Evolutionary conservation across 2,113 vertebrate species (phyloP).

Genomic region (Eptesicus fuscus): DNA sequence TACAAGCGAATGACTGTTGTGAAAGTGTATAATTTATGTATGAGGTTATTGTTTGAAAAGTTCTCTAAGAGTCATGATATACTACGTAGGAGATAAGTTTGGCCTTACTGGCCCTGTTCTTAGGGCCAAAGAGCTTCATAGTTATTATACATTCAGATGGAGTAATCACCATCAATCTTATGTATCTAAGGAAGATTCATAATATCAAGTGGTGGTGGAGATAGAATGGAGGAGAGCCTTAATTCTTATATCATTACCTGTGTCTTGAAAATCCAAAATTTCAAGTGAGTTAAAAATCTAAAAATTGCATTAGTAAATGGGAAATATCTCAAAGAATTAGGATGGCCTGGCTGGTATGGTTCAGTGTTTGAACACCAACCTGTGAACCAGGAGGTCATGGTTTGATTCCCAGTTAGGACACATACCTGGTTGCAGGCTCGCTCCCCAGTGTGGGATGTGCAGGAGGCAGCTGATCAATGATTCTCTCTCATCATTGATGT

Average conservation of each 20-base stretch:
- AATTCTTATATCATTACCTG: not conserved
- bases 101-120: not conserved
- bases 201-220: not conserved
- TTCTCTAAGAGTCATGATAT: not conserved
- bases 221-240: not conserved
- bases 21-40: not conserved
- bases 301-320: not conserved
- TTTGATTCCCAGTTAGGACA: too few species aligned
- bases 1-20: not conserved
- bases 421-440: too few species aligned
- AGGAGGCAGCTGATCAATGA: too few species aligned
- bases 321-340: constrained; percentile 15
- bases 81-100: not conserved
- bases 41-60: not conserved
- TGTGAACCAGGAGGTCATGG: too few species aligned
- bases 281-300: not conserved
- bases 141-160: not conserved
- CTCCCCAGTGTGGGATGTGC: too few species aligned
- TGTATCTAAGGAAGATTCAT: not conserved
- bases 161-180: not conserved
- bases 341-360: too few species aligned
- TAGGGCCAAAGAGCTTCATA: not conserved
- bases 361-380: too few species aligned
- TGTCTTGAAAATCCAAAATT: constrained; percentile 18
- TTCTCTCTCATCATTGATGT: too few species aligned